Percentiles rank a stretch among this genome's conserved stretches.
Evolutionary conservation across 2,888 invertebrate genomes (phyloP).

Genomic region (Litoditis marina): DNA sequence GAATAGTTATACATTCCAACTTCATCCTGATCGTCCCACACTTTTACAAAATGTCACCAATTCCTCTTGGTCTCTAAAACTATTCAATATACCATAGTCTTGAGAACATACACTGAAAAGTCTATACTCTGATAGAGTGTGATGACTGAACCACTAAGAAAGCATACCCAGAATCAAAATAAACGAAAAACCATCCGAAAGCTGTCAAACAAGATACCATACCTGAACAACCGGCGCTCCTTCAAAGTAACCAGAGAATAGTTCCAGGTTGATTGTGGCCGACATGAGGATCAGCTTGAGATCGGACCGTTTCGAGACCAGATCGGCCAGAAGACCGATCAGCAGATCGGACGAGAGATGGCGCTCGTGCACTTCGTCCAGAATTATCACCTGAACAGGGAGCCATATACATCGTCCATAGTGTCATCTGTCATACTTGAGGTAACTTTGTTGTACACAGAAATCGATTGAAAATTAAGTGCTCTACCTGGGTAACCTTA

Average conservation of each 20-base stretch:
- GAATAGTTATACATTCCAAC: no score
- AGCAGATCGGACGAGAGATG: constrained; percentile 91
- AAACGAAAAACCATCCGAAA: no score
- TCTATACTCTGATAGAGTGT: no score
- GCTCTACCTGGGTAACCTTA: no score
- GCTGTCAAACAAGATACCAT: constrained; percentile 24
- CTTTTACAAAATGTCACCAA: no score
- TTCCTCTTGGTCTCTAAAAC: no score
- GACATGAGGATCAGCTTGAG: constrained; percentile 92
- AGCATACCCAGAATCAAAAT: constrained; percentile 84
- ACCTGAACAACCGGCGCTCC: constrained; percentile 79
- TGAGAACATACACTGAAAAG: no score
- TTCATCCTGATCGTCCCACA: no score
- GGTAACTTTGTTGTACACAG: no score
- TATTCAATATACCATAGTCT: no score
- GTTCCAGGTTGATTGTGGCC: constrained; percentile 91
- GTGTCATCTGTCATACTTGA: not conserved
- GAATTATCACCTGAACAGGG: constrained; percentile 76
- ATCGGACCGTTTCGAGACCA: constrained; percentile 69
- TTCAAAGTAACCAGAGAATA: constrained; percentile 89
- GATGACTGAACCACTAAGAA: no score
- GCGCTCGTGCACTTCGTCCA: constrained; percentile 95
- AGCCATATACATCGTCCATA: not conserved
- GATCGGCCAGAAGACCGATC: constrained; percentile 86
- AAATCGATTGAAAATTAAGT: no score